These are phyloP conservation scores for Andrena hattorfiana DNA, from an alignment of 2,888 invertebrate genomes.

Conservation along the genomic window DNA sequence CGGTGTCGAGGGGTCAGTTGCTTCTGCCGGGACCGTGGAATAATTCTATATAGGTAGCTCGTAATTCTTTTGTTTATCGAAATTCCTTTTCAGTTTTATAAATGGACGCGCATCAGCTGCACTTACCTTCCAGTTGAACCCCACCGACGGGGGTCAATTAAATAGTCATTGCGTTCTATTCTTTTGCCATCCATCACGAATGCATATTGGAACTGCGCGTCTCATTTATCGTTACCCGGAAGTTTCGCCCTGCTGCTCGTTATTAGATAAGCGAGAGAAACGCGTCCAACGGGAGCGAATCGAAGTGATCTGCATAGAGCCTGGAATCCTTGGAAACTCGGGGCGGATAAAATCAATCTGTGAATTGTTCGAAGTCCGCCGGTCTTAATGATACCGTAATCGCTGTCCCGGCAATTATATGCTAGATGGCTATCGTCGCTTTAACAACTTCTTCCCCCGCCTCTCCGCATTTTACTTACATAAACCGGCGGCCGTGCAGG, in stretches of 20 bases:
- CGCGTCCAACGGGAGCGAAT: constrained; percentile 1
- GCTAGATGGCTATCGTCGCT: constrained; percentile 21
- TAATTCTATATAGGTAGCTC: too few relatives aligned
- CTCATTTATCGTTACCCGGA: neutral
- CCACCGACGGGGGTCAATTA: constrained; percentile 15
- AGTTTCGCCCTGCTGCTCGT: neutral
- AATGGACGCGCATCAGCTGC: neutral
- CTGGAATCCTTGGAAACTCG: constrained; percentile 8
- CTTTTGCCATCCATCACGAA: neutral
- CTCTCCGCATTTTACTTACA: constrained; percentile 11
- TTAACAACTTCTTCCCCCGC: constrained; percentile 7
- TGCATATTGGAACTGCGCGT: neutral
- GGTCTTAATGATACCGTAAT: constrained; percentile 11
- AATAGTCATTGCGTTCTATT: constrained; percentile 1
- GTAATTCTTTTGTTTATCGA: too few relatives aligned
- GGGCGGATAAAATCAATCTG: constrained; percentile 9
- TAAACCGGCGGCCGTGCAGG: neutral
- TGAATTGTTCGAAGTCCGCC: neutral
- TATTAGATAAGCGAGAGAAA: too few relatives aligned
- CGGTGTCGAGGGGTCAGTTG: neutral
- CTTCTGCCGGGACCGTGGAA: neutral
- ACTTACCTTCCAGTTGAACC: constrained; percentile 27
- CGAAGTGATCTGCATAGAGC: neutral
- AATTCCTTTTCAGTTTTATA: too few relatives aligned
- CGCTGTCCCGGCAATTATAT: constrained; percentile 22